Evolutionary conservation across 2,888 invertebrate genomes (phyloP), one percentile per base, ranked within the genome.

Genomic region (Ypsolopha scabrella): DNA sequence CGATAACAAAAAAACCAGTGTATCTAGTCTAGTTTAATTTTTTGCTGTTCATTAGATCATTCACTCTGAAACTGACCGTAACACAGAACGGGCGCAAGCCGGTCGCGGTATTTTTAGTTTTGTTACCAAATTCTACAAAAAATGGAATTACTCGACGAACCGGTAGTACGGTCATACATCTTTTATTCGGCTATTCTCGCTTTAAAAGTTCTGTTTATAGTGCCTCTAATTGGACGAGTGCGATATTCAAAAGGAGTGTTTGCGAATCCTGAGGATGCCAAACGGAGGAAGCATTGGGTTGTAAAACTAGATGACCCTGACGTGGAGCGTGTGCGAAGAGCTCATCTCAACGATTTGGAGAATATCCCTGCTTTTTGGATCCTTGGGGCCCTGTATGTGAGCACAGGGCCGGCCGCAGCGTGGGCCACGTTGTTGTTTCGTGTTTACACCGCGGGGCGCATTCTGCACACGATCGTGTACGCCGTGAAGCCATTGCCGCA

Each of bases 281-380:
- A 67, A 56, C 9, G 10, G 14, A 9, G 6, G 7, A 41, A 43
- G 4, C 64, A 57, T 52, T 74, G 75, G 10, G 77, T 73, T 56
- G 72, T 85, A 51, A 81, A 75, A 60, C 70, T 57, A 46, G 81
- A 80, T 39, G 78, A 83, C 53, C 72, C 68, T 0, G 60, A 55
- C 1, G 66, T 85, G 24, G 83, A 85, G 58, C 67, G 85, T 6
- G 54, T 75, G 1, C 68, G 85, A 1, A 74, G 90, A 64, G 92
- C 91, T 10, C 92, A 93, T 66, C 78, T 88, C 60, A 93, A 93
- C 63, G 93, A 93, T 66, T 67, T 93, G 70, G 92, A 93, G 72
- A 93, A 92, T 68, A 92, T 93, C 51, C 86, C 90, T 0, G 81
- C 89, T 1, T 93, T 92, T 67, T 85, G 91, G 68, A 61, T 90